phyloP scores from a whole-genome alignment of 2,113 vertebrate genomes.

The Sarotherodon lohbergeri region DNA sequence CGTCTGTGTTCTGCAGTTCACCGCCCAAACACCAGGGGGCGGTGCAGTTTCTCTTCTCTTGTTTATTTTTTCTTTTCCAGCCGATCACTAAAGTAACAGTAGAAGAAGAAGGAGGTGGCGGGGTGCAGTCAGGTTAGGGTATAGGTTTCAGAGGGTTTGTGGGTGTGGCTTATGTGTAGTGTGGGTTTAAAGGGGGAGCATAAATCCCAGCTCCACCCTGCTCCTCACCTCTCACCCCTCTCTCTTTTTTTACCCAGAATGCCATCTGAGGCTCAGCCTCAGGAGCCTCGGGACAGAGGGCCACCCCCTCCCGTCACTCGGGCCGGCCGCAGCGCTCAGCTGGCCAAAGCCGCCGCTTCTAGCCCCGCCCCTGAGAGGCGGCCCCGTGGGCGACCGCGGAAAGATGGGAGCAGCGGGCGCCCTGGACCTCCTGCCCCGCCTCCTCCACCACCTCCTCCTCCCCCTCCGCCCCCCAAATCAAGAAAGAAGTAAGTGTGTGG shows the following conservation, averaged over 20 bases:
- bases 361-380: conserved; percentile 30
- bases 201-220: neutral
- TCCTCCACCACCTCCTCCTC: neutral
- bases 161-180: neutral
- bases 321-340: conserved; percentile 60
- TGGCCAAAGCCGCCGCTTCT: conserved; percentile 42
- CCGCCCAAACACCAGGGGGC: neutral
- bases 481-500: conserved; percentile 53
- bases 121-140: neutral
- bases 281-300: conserved; percentile 63
- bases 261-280: conserved; percentile 63
- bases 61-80: neutral
- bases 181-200: neutral
- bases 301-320: conserved; percentile 59
- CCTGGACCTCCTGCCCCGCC: neutral
- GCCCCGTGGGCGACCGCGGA: conserved; percentile 56
- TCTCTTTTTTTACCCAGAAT: conserved; percentile 49
- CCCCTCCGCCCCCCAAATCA: conserved; percentile 23
- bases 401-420: conserved; percentile 33
- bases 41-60: neutral
- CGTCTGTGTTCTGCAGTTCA: neutral
- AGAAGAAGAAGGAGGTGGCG: neutral
- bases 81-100: rapidly evolving
- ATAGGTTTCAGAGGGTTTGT: neutral
- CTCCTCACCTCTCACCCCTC: neutral